Percentiles rank a stretch among this genome's conserved stretches.
Evolutionary conservation across 2,113 vertebrate species (phyloP).

Genomic region (Gadus macrocephalus): DNA sequence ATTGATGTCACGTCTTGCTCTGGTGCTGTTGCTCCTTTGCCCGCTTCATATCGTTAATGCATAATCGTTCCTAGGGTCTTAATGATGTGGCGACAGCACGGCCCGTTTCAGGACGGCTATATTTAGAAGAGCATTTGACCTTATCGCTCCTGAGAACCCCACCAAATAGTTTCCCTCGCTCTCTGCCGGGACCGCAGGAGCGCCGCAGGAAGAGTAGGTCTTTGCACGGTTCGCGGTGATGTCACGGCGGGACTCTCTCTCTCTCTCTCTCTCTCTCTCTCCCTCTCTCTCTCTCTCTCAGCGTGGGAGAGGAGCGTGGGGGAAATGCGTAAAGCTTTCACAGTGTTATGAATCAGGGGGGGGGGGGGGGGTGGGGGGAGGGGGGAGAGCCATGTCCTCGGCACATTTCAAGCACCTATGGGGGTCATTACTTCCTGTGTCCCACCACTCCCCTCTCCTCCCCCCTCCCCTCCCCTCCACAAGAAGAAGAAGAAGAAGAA

Average conservation of each 20-base stretch:
- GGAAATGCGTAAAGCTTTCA: constrained; percentile 60
- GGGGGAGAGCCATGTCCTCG: constrained; percentile 61
- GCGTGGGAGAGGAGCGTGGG: constrained; percentile 29
- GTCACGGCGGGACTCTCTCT: constrained; percentile 5
- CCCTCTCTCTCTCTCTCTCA: neutral
- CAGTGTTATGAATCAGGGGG: constrained; percentile 68
- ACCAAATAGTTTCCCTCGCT: constrained; percentile 6
- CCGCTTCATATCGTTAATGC: neutral
- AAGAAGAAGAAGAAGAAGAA: too few relatives aligned
- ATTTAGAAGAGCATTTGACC: constrained; percentile 1
- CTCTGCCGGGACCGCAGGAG: constrained; percentile 8
- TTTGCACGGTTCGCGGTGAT: constrained; percentile 15
- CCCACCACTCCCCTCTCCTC: constrained; percentile 27
- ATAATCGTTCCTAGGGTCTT: neutral
- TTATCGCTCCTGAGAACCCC: constrained; percentile 8
- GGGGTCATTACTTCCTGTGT: constrained; percentile 69
- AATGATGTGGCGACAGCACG: neutral
- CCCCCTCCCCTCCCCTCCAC: too few relatives aligned
- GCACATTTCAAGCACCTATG: constrained; percentile 64
- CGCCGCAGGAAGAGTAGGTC: constrained; percentile 1
- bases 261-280: too few relatives aligned
- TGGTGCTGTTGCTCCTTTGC: neutral
- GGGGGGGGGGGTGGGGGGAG: constrained; percentile 30
- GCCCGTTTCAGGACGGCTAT: neutral
- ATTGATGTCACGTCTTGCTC: neutral